Evolutionary conservation across 2,113 vertebrate species (phyloP).

Genomic region (Pseudopipra pipra): DNA sequence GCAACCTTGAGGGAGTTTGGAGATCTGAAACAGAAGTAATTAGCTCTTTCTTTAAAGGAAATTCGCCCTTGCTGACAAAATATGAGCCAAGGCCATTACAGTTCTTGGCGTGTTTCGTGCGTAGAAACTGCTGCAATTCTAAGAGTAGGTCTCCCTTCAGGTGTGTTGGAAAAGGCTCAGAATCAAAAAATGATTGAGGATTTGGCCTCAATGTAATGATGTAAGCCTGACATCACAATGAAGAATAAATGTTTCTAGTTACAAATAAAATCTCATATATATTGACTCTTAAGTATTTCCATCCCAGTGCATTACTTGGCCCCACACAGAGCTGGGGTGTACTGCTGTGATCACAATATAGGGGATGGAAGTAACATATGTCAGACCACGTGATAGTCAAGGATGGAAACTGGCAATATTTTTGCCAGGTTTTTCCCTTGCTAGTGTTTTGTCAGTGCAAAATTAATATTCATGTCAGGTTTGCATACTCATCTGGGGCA

Average conservation of each 20-base stretch:
- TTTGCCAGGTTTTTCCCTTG: background rate
- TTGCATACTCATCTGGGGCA: background rate
- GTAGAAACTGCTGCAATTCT: background rate
- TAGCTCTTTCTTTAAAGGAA: constrained; percentile 31
- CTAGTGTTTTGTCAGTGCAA: background rate
- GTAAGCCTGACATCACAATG: background rate
- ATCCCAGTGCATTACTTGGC: background rate
- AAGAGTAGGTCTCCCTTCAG: background rate
- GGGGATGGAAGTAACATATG: background rate
- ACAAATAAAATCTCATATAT: background rate
- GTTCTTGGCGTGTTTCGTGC: background rate
- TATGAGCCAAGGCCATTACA: background rate
- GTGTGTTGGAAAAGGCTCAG: background rate
- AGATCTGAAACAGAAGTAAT: constrained; percentile 30
- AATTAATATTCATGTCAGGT: background rate
- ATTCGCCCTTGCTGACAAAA: background rate
- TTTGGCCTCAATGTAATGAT: background rate
- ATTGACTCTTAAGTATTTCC: background rate
- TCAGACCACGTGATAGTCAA: background rate
- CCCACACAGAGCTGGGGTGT: fast-evolving
- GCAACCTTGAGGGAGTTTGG: constrained; percentile 34
- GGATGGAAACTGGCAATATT: background rate
- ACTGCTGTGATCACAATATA: background rate
- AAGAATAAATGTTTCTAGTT: background rate
- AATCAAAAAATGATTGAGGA: background rate